Conservation (phyloP, 2,888 invertebrate genomes). For the Cryptocephalus primarius region DNA sequence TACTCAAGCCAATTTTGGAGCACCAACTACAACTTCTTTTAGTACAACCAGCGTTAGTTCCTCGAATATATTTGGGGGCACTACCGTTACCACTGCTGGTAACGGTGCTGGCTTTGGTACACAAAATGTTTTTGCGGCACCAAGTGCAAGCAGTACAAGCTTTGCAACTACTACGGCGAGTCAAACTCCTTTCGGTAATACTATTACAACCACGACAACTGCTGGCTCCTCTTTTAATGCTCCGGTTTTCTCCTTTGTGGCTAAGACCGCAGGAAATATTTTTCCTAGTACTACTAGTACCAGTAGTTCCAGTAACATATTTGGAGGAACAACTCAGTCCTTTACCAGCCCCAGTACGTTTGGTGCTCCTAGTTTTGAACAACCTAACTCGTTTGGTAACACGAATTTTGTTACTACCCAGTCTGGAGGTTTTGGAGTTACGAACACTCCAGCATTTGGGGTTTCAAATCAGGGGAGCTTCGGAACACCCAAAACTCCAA, state of each 20-base stretch:
- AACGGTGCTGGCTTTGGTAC: background rate
- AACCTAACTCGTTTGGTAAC: slow-evolving; percentile 2
- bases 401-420: slow-evolving; percentile 5
- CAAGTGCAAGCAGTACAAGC: background rate
- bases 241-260: slow-evolving; percentile 2
- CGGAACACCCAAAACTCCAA: background rate
- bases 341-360: slow-evolving; percentile 7
- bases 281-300: background rate
- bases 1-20: background rate
- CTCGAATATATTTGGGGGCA: background rate
- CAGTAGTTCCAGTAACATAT: slow-evolving; percentile 3
- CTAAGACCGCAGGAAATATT: background rate
- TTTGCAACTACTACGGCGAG: background rate
- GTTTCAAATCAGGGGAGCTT: background rate
- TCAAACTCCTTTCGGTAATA: background rate
- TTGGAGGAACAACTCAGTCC: slow-evolving; percentile 9
- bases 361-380: background rate
- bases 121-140: background rate
- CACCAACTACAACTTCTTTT: background rate
- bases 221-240: background rate
- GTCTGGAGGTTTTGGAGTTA: slow-evolving; percentile 9
- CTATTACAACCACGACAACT: background rate
- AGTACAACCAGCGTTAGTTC: background rate
- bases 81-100: background rate
- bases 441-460: slow-evolving; percentile 10